Percentiles rank a stretch among this genome's conserved stretches.
These are phyloP conservation scores for Melanophora roralis DNA, from an alignment of 2,888 invertebrate species.

Conservation along the genomic window DNA sequence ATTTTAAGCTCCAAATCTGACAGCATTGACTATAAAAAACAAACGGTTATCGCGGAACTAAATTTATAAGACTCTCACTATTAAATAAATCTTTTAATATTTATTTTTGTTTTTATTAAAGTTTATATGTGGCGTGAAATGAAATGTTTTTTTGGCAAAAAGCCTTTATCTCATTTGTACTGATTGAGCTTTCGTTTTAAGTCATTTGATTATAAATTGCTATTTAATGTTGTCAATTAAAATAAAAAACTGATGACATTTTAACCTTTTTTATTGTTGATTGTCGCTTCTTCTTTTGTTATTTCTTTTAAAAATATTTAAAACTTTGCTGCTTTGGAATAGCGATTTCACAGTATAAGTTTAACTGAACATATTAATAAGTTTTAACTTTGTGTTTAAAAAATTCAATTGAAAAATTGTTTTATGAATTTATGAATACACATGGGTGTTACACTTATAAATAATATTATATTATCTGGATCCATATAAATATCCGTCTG, in stretches of 20 bases:
- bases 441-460: too few species aligned
- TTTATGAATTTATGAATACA: too few species aligned
- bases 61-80: slow-evolving; percentile 50
- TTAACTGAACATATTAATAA: slow-evolving; percentile 6
- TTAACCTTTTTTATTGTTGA: slow-evolving; percentile 26
- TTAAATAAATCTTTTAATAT: background rate
- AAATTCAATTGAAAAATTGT: too few species aligned
- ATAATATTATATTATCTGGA: too few species aligned
- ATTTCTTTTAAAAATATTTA: background rate
- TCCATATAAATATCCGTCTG: too few species aligned
- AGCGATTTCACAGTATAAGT: background rate
- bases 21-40: too few species aligned
- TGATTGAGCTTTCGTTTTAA: background rate
- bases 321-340: background rate
- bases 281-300: background rate
- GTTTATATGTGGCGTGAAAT: slow-evolving; percentile 8
- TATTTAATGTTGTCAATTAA: slow-evolving; percentile 61
- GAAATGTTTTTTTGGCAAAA: background rate
- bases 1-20: too few species aligned
- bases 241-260: slow-evolving; percentile 47
- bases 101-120: background rate
- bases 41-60: slow-evolving; percentile 60
- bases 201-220: slow-evolving; percentile 51
- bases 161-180: slow-evolving; percentile 28
- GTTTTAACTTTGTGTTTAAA: too few species aligned